Evolutionary conservation across 2,797 vertebrate species (phyloP), one percentile per base, ranked within the genome.

Genomic region (Parauchenoglanis punctatus): DNA sequence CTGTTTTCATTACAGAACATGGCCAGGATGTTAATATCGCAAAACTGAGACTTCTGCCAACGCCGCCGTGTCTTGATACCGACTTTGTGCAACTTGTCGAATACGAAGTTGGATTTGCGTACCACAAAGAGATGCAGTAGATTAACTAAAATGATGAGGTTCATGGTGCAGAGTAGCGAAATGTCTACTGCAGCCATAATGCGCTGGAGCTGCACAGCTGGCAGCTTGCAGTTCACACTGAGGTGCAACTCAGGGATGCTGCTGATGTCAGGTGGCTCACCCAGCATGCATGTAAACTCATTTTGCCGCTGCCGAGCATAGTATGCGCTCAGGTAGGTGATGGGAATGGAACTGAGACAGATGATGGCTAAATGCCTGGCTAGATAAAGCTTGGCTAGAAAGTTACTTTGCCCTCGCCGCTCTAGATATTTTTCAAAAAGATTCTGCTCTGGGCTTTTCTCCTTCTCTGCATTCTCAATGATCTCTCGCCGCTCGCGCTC

Each of bases 1-100:
- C 99, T 96, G 92, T 99, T 99, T 95, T 99, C 99, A 17, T 99
- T 97, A 93, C 99, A 99, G 94, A 99, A 99, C 98, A 99, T 97
- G 81, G 99, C 99, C 92, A 99, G 94, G 93, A 99, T 99, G 94
- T 99, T 99, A 91, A 99, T 99, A 92, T 99, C 99, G 4, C 99
- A 99, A 95, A 99, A 99, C 94, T 97, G 99, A 0, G 99, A 99
- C 93, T 99, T 99, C 92, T 98, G 98, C 99, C 98, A 99, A 91
- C 99, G 97, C 2, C 97, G 96, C 31, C 98, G 97, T 0, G 97
- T 99, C 94, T 99, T 99, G 90, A 99, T 99, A 49, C 99, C 99
- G 15, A 99, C 98, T 94, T 99, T 99, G 91, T 99, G 97, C 91
- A 99, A 95, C 93, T 99, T 99, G 96, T 99, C 98, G 85, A 99